phyloP scores from a whole-genome alignment of 2,888 invertebrate genomes.

The Chelonus formosanus region DNA sequence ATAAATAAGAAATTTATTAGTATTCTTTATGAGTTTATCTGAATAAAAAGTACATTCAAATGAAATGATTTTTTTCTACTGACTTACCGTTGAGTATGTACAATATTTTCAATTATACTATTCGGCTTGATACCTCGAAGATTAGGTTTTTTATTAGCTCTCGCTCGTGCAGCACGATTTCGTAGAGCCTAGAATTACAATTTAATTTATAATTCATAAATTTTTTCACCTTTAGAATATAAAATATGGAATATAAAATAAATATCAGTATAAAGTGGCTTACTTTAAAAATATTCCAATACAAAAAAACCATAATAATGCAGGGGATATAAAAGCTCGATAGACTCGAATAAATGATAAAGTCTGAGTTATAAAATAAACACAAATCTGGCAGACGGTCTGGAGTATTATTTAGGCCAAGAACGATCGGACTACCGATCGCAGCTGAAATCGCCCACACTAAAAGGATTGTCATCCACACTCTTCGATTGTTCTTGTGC shows the following conservation, averaged over 20 bases:
- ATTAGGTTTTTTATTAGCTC: conserved; percentile 82
- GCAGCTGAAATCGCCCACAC: conserved; percentile 96
- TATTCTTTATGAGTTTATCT: too few species aligned
- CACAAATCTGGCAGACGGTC: conserved; percentile 85
- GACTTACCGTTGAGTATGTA: conserved; percentile 73
- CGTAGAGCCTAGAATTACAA: conserved; percentile 77
- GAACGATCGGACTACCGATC: conserved; percentile 94
- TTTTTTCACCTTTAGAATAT: not conserved
- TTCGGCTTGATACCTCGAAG: conserved; percentile 77
- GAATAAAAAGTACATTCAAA: too few species aligned
- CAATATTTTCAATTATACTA: conserved; percentile 89
- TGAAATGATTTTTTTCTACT: too few species aligned
- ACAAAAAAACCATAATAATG: conserved; percentile 97
- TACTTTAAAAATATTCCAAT: conserved; percentile 97
- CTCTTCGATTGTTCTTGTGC: conserved; percentile 94
- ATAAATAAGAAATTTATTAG: too few species aligned
- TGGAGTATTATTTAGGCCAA: conserved; percentile 94
- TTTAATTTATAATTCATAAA: not conserved
- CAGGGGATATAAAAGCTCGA: conserved; percentile 99
- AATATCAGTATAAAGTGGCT: conserved; percentile 51
- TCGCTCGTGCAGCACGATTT: conserved; percentile 83
- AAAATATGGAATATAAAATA: not conserved
- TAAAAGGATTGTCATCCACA: conserved; percentile 92
- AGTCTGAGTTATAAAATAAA: conserved; percentile 97
- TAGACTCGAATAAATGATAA: conserved; percentile 96